phyloP scores from a whole-genome alignment of 2,113 vertebrate species.

The Dasyprocta punctata region DNA sequence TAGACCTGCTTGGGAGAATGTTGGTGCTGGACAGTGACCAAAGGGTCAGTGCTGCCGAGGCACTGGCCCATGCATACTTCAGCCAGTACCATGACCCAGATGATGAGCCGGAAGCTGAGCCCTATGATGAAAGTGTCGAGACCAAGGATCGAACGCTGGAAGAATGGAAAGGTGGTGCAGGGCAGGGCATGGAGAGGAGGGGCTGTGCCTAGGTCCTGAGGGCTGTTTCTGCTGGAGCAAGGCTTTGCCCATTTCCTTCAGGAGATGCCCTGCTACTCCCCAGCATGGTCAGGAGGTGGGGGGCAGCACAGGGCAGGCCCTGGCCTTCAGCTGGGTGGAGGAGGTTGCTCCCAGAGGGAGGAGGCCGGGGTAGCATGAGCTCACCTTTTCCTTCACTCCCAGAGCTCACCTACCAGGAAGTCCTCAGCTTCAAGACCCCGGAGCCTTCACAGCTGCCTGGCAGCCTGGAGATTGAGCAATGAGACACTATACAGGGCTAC shows the following conservation, averaged over 20 bases:
- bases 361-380: no score
- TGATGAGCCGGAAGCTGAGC: slow-evolving; percentile 94
- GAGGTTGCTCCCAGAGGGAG: background rate
- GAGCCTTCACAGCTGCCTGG: slow-evolving; percentile 87
- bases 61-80: slow-evolving; percentile 96
- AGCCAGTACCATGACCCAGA: slow-evolving; percentile 98
- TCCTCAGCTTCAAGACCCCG: slow-evolving; percentile 92
- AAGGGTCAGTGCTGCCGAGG: slow-evolving; percentile 93
- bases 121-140: slow-evolving; percentile 95
- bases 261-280: background rate
- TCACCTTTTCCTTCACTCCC: background rate
- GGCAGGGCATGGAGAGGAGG: fast-evolving
- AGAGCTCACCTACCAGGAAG: slow-evolving; percentile 97
- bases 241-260: background rate
- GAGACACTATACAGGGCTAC: slow-evolving; percentile 23
- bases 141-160: slow-evolving; percentile 95
- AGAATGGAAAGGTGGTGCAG: slow-evolving; percentile 95
- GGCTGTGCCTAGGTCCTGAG: background rate
- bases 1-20: slow-evolving; percentile 97
- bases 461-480: slow-evolving; percentile 93
- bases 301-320: background rate
- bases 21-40: slow-evolving; percentile 97
- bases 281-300: background rate
- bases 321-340: background rate
- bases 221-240: background rate